Evolutionary conservation across 2,888 invertebrate species (phyloP), one percentile per base, ranked within the genome.

Genomic region (Tridacna crocea): DNA sequence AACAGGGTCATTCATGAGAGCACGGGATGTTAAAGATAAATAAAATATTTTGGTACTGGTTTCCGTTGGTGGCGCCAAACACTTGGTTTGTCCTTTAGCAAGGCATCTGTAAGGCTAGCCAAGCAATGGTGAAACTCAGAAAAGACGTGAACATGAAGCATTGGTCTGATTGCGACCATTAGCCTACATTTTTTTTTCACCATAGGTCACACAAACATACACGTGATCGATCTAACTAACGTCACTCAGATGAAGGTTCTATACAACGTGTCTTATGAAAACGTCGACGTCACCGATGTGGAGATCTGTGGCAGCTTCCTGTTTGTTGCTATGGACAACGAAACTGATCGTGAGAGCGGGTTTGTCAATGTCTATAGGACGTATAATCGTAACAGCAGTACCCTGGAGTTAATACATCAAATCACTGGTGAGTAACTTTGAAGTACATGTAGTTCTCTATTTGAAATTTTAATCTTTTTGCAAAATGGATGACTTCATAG

Each of bases 251-350:
- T 70, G 48, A 17, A 47, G 12, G 27, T 72, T 13, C 55, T 72
- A 22, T 73, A 60, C 46, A 27, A 58, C 73, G 36, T 72, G 66
- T 66, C 79, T 8, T 68, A 83, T 0, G 58, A 36, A 0, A 78
- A 82, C n/a, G 82, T 80, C 15, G 91, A 90, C 66, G 72, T 90
- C 24, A 92, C 91, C 3, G 92, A 91, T 72, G 88, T 92, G 12
- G 90, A 89, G 72, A 80, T 88, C 11, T 92, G 92, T 76, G 90
- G 90, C 0, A 86, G 77, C 12, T 74, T 87, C 68, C 86, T 92
- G 26, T 88, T 90, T 72, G 83, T 90, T 17, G 79, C 90, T 11
- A 79, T 85, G 26, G 84, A 89, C 77, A 88, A 91, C 76, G 12
- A 61, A 17, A 65, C 72, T 0, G 70, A 76, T 12, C 47, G 72